Percentiles rank a stretch among this genome's conserved stretches.
Evolutionary conservation across 2,888 invertebrate species (phyloP).

Genomic region (Amphimallon solstitiale): DNA sequence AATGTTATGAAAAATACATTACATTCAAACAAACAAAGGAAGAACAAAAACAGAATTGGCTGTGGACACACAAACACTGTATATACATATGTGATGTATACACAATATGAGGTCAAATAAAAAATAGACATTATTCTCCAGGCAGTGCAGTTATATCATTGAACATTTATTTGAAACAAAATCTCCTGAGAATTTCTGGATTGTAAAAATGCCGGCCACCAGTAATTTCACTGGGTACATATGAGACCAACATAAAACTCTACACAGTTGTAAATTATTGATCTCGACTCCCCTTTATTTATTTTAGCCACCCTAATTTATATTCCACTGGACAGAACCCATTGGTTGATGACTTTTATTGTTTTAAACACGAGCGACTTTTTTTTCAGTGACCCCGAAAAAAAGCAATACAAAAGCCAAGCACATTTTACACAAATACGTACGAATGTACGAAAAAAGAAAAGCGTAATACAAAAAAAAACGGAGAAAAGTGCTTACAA

Average conservation of each 20-base stretch:
- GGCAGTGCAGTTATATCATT: conserved; percentile 55
- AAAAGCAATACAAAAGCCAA: conserved; percentile 32
- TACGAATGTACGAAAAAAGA: too few relatives aligned
- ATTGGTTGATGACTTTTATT: conserved; percentile 54
- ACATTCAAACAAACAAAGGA: neutral
- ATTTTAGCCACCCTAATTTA: conserved; percentile 63
- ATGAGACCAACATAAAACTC: conserved; percentile 59
- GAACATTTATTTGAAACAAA: conserved; percentile 60
- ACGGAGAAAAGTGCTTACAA: too few relatives aligned
- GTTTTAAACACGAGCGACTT: conserved; percentile 52
- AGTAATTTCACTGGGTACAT: conserved; percentile 58
- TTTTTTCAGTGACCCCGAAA: conserved; percentile 39
- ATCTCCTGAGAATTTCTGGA: conserved; percentile 59
- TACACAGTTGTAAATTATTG: conserved; percentile 62
- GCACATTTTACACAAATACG: conserved; percentile 25
- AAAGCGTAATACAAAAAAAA: too few relatives aligned
- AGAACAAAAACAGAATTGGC: neutral
- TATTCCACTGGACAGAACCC: conserved; percentile 53
- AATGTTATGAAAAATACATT: too few relatives aligned
- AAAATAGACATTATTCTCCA: conserved; percentile 42
- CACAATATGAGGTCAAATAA: conserved; percentile 34
- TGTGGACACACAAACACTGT: neutral
- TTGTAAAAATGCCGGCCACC: conserved; percentile 59
- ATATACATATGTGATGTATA: conserved; percentile 4
- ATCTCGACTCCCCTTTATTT: conserved; percentile 61